phyloP scores from a whole-genome alignment of 2,888 invertebrate species.

The Microctonus hyperodae region DNA sequence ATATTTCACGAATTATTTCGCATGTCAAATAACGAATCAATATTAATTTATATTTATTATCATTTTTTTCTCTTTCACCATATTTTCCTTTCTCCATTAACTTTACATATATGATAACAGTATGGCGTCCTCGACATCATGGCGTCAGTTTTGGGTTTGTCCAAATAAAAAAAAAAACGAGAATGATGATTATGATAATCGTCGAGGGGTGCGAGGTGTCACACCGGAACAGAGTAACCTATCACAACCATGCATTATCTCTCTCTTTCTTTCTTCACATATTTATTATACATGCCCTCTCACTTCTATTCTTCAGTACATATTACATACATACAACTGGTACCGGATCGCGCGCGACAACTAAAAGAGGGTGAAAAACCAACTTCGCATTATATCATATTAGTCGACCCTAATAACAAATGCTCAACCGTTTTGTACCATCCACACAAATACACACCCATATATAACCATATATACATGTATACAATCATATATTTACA shows the following conservation, averaged over 20 bases:
- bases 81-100: constrained; percentile 30
- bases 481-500: no score
- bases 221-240: constrained; percentile 44
- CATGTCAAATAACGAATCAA: no score
- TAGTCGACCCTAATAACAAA: constrained; percentile 57
- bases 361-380: constrained; percentile 35
- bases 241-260: constrained; percentile 9
- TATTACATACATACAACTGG: no score
- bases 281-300: not conserved
- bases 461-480: no score
- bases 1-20: no score
- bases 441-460: constrained; percentile 20
- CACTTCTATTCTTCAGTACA: not conserved
- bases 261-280: not conserved
- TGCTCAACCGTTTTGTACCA: constrained; percentile 41
- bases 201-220: constrained; percentile 56
- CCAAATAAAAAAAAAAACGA: not conserved
- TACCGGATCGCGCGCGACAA: constrained; percentile 6
- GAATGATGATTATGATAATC: constrained; percentile 49
- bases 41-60: no score
- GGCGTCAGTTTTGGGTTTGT: not conserved
- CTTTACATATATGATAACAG: constrained; percentile 11
- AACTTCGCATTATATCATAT: constrained; percentile 56
- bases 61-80: no score
- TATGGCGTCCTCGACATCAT: constrained; percentile 4